Base-by-base conservation (phyloP, 1,140 invertebrate genomes). In the Ceratina calcarata region DNA sequence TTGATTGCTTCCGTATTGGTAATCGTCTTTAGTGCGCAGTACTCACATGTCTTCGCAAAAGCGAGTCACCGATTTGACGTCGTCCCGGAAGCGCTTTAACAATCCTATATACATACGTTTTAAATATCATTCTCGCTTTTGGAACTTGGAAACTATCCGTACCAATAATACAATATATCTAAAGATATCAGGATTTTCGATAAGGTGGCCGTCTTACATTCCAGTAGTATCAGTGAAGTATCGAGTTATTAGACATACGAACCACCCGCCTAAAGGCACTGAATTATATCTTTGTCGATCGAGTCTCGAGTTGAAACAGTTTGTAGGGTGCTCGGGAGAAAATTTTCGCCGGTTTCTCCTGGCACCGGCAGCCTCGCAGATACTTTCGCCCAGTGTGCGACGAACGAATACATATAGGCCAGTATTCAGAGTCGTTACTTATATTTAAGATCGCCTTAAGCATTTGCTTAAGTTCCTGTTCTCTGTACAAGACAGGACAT, bases 261-360 rank as follows among this genome's bases (percentile, higher is more conserved):
- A 45, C 37, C 8, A 45, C 37, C 37, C 10, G 37, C 37, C 37
- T 6, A 10, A n/a, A 45, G 37, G 37, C 37, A 3, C 10, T 3
- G 37, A 45, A 45, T n/a, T 45, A 45, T 10, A 45, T 45, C 22
- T 45, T 45, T 4, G 58, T 37, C 24, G 49, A 62, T 62, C 66
- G 45, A 69, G 12, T 78, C 45, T 53, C 20, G 45, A 61, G 53
- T 15, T 60, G 49, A 45, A 68, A 57, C 22, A 62, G 73, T 82
- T 85, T 82, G 70, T 78, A 86, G 74, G 70, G 68, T 76, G 84
- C 45, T 74, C 37, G 67, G 24, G 77, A 83, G 84, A 86, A 83
- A 86, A 86, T 82, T 83, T 81, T 83, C 77, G 51, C 78, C 24
- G 72, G 84, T 86, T 86, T 86, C 85, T 83, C 84, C 81, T 86